Base-by-base conservation (phyloP, 2,797 vertebrate species). In the Hypotaenidia okinawae region DNA sequence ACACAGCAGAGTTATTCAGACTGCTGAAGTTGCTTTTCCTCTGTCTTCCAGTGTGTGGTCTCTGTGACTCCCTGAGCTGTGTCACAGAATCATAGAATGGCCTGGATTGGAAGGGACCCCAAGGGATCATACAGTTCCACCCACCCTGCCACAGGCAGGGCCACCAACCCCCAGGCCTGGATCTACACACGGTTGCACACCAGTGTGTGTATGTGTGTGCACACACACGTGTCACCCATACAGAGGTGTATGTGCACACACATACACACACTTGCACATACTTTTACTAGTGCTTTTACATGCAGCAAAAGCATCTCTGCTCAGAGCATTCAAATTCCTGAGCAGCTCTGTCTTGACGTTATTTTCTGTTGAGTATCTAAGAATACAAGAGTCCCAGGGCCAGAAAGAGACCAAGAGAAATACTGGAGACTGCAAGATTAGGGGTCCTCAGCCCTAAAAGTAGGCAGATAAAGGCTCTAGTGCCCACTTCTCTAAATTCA, bases 21-120 rank as follows among this genome's bases (percentile, higher is more conserved):
- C 21, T 64, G 52, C 52, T 73, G 47, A 89, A 75, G 75, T 72
- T 61, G 49, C 64, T 85, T 78, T 93, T 91, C 49, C 72, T 67
- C 59, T 59, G 33, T 58, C n/a, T 76, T 95, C 17, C 68, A 64
- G 43, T 22, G 68, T 89, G 84, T 80, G 78, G 72, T 94, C 94
- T 90, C 49, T 58, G 61, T 0, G 0, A 62, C 27, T 81, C 66
- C 37, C 2, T 0, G 5, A 51, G 62, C 76, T 43, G 43, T 43
- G 43, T 43, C 43, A 43, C 18, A 43, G 43, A 43, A 43, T 43
- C 43, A 43, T 43, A 43, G 43, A 43, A 43, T 43, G 43, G 43
- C 4, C 7, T 18, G 43, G 43, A 17, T 43, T 43, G 43, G 43
- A 43, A 43, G 43, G 43, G 43, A 43, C 43, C 16, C 43, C 43